A percentile compares a stretch with the other conserved stretches of the same genome.
Evolutionary conservation across 35 echinoderm and acorn worm genomes (phyloP).

Genomic region (Hemicentrotus pulcherrimus): DNA sequence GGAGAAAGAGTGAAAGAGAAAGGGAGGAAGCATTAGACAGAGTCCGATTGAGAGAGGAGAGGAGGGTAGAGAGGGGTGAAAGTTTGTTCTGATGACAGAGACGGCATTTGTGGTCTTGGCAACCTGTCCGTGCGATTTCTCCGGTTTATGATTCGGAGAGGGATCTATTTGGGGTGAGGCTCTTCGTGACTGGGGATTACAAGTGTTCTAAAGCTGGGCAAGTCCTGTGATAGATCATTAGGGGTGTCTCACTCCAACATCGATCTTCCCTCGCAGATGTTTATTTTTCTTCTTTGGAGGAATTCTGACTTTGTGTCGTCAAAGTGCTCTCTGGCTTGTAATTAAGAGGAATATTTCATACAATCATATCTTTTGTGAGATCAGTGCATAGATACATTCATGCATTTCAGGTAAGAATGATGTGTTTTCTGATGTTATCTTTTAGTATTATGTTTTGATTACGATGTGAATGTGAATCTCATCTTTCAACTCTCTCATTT

Average conservation of each 20-base stretch:
- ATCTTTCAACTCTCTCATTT: too few species aligned
- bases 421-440: neutral
- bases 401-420: neutral
- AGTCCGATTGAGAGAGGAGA: neutral
- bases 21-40: neutral
- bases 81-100: neutral
- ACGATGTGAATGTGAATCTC: too few species aligned
- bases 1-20: neutral
- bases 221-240: neutral
- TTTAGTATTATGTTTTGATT: neutral
- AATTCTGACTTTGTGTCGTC: neutral
- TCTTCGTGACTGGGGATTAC: neutral
- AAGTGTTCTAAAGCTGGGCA: neutral
- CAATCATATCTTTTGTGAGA: neutral
- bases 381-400: neutral
- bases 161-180: neutral
- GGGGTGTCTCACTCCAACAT: neutral
- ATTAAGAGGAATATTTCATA: constrained; percentile 12
- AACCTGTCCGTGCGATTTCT: neutral
- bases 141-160: neutral
- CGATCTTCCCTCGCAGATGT: neutral
- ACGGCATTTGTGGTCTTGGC: neutral
- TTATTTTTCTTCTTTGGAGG: neutral
- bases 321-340: neutral
- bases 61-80: neutral